phyloP scores from a whole-genome alignment of 2,888 invertebrate genomes.

The Ophion ventricosus region DNA sequence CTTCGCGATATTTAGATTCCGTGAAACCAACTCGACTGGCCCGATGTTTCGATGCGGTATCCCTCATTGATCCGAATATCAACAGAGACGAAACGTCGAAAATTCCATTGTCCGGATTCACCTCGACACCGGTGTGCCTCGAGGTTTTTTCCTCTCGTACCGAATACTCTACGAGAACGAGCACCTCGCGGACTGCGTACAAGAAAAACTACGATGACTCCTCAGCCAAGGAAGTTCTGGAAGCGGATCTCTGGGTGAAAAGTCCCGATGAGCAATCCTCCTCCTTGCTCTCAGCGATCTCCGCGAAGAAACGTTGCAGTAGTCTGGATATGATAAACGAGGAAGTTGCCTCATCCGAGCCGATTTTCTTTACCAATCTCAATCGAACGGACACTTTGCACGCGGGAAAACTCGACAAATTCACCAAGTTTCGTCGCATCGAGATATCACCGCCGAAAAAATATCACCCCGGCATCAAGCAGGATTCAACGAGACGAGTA shows the following conservation, averaged over 20 bases:
- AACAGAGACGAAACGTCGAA: background rate
- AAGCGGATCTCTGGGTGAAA: constrained; percentile 77
- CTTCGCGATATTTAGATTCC: constrained; percentile 46
- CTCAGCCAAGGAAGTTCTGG: constrained; percentile 75
- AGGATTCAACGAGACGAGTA: constrained; percentile 63
- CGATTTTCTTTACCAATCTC: background rate
- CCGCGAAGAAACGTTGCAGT: constrained; percentile 20
- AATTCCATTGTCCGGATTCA: constrained; percentile 46
- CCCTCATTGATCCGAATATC: background rate
- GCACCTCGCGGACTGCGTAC: background rate
- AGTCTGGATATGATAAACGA: constrained; percentile 55
- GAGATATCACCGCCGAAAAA: constrained; percentile 74
- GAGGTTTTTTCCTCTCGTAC: constrained; percentile 9
- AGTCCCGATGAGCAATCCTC: constrained; percentile 49
- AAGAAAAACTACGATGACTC: constrained; percentile 66
- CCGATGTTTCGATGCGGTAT: constrained; percentile 62
- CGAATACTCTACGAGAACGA: constrained; percentile 28
- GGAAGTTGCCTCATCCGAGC: background rate
- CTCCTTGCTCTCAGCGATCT: constrained; percentile 23
- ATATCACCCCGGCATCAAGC: constrained; percentile 11
- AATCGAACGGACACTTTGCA: constrained; percentile 7
- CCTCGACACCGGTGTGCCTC: constrained; percentile 65
- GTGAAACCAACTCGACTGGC: constrained; percentile 69
- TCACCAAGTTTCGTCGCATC: constrained; percentile 61
- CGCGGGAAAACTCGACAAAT: background rate